Percentiles rank a stretch among this genome's conserved stretches.
Evolutionary conservation across 2,888 invertebrate genomes (phyloP).

Genomic region (Pterostichus madidus): DNA sequence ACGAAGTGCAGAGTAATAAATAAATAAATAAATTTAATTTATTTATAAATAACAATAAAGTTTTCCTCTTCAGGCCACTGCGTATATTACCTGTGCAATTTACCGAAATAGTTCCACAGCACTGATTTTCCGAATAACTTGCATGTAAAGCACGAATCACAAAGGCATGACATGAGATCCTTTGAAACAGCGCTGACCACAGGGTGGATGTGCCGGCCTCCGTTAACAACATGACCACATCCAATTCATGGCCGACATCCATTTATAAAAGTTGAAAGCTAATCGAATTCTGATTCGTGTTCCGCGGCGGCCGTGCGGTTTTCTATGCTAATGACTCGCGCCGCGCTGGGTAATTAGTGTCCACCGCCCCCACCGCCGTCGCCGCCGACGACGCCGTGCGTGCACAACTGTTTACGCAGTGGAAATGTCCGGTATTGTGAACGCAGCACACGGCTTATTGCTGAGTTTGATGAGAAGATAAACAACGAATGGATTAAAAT

Average conservation of each 20-base stretch:
- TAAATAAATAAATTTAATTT: no score
- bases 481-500: conserved; percentile 36
- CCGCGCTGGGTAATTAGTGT: conserved; percentile 52
- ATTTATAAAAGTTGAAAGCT: conserved; percentile 67
- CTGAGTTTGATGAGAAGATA: conserved; percentile 38
- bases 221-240: conserved; percentile 60
- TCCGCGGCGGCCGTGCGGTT: conserved; percentile 59
- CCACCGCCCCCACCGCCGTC: neutral
- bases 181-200: conserved; percentile 33
- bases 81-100: no score
- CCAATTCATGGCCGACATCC: conserved; percentile 60
- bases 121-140: no score
- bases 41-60: no score
- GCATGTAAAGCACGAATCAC: neutral
- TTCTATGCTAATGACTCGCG: conserved; percentile 65
- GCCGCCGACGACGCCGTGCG: conserved; percentile 10
- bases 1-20: no score
- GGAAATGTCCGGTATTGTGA: conserved; percentile 12
- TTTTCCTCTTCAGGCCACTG: no score
- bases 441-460: conserved; percentile 19
- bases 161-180: conserved; percentile 19
- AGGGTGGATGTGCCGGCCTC: neutral
- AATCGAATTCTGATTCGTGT: conserved; percentile 67
- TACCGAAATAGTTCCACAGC: no score
- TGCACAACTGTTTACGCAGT: conserved; percentile 35